Evolutionary conservation across 2,797 vertebrate species (phyloP), one percentile per base, ranked within the genome.

Genomic region (Spatula clypeata): DNA sequence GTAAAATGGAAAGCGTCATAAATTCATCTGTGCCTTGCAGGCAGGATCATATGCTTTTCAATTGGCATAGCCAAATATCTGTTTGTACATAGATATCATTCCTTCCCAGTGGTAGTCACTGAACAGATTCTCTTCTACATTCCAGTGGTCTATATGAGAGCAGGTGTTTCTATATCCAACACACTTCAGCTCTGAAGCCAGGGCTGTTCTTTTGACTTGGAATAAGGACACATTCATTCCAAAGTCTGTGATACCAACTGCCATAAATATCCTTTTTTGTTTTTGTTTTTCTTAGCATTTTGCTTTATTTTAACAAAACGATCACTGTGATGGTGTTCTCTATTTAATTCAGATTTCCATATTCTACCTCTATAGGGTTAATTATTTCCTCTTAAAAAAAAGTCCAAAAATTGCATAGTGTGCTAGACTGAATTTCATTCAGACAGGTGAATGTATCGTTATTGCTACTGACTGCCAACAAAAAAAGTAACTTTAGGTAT

Each of bases 21-120:
- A 94, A 93, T 95, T 97, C 73, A 67, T 92, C 73, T 79, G 66
- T 91, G 85, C 32, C 89, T 86, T 62, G 66, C 82, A 84, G 73
- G 70, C 91, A 91, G 85, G 91, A 94, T 96, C 95, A 95, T 96
- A 91, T 96, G 96, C 94, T 96, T 96, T 97, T 94, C 87, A 93
- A 73, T 70, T 86, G 79, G 58, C 91, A 83, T 86, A 83, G 95
- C 96, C 95, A 96, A 91, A 94, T 90, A 96, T 93, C 71, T 95
- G 82, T 96, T 96, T 94, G 95, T 88, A 91, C 93, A 96, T 95
- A 93, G 91, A 93, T 88, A 53, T n/a, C 95, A 96, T 97, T 97
- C 96, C 89, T 95, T 96, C 93, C 87, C 93, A 79, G 76, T 91
- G 82, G 87, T 60, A 91, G 95, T 89, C 96, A 84, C 75, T 91